phyloP scores from a whole-genome alignment of 2,797 vertebrate species.

The Valencia hispanica region DNA sequence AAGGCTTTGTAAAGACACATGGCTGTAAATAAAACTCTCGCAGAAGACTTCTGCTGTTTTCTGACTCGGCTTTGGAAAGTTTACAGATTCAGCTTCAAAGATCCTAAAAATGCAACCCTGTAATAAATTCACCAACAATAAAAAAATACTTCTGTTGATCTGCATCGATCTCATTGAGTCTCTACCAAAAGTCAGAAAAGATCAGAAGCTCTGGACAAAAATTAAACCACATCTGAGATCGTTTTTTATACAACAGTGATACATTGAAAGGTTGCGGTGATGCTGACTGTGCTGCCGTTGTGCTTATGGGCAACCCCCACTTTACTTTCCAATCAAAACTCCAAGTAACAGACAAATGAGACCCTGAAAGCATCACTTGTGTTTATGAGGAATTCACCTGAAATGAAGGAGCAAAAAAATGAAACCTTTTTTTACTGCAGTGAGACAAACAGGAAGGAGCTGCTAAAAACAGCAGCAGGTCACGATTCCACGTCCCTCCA shows the following conservation, averaged over 20 bases:
- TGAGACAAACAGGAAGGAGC: conserved; percentile 54
- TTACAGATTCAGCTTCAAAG: conserved; percentile 11
- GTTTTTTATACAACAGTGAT: background rate
- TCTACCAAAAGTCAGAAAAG: conserved; percentile 10
- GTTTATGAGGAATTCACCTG: conserved; percentile 48
- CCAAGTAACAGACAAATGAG: conserved; percentile 23
- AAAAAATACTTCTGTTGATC: conserved; percentile 16
- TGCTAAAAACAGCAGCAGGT: conserved; percentile 69
- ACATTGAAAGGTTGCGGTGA: background rate
- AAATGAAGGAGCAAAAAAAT: conserved; percentile 37
- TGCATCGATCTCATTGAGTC: background rate
- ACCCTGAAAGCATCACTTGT: conserved; percentile 28
- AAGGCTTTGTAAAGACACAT: conserved; percentile 2
- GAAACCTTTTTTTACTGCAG: conserved; percentile 56
- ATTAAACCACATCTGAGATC: conserved; percentile 4
- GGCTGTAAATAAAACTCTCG: conserved; percentile 15
- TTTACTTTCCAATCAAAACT: background rate
- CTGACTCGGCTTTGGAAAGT: conserved; percentile 4
- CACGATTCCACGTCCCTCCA: conserved; percentile 28
- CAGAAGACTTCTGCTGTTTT: conserved; percentile 1
- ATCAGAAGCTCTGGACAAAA: conserved; percentile 4
- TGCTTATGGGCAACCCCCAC: background rate
- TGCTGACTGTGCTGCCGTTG: conserved; percentile 6
- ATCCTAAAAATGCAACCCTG: conserved; percentile 3
- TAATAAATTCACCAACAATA: conserved; percentile 14